Base-by-base conservation (phyloP, 2,797 vertebrate genomes). In the Gambelia wislizenii region DNA sequence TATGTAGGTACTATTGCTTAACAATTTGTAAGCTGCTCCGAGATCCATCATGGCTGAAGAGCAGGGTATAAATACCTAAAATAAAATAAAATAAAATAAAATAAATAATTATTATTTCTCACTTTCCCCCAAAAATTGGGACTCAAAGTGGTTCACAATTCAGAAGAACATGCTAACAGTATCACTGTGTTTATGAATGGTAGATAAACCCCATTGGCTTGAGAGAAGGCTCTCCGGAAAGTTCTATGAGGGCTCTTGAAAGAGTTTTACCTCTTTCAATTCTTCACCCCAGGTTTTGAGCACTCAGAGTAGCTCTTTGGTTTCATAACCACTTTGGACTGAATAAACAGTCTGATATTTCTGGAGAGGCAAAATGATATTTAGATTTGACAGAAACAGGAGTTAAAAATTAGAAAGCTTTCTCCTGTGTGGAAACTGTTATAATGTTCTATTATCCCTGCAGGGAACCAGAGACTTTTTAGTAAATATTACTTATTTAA, bases 401-500 rank as follows among this genome's bases (percentile, higher is more conserved):
- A 94, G 52, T 47, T 93, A 87, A 89, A 76, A 94, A 95, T 81
- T 92, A 87, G 89, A 95, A 94, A 89, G 89, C 49, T 93, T 94
- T 94, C 87, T 93, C 79, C 91, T 94, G 74, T 85, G 85, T 92
- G n/a, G 18, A n/a, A 91, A 94, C 84, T 61, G 76, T 83, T 95
- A 92, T 69, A 93, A 90, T 91, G 89, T 91, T 94, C 89, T 95
- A 92, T 95, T 94, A 94, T 92, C 91, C 91, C 92, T 94, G 89
- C 93, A 95, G 92, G 89, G 87, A 93, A 83, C 39, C 78, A 92
- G 79, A 94, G 56, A 93, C 94, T 93, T 91, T 94, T 78, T 86
- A 91, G 90, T 94, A 95, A 95, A 94, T 93, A 91, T 93, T 95
- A 94, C 83, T 90, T 94, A 94, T 94, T 96, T 95, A 96, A 95